Conservation (phyloP, 2,888 invertebrate species). For the Ganaspis brasiliensis region DNA sequence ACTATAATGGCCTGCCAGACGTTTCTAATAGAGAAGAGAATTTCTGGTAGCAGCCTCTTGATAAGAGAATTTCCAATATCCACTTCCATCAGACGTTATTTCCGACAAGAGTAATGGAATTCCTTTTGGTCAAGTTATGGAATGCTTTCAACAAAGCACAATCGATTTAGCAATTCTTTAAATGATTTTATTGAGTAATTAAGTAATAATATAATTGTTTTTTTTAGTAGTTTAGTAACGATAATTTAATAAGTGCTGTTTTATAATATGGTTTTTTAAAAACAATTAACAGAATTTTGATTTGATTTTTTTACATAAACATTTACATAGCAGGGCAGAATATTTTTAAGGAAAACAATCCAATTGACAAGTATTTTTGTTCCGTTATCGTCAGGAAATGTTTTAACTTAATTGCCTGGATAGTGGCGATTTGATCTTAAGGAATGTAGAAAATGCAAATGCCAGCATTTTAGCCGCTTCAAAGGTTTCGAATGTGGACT, state of each 20-base stretch:
- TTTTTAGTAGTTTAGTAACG: no score
- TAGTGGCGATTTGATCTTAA: not conserved
- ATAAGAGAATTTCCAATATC: constrained; percentile 28
- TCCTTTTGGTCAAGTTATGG: not conserved
- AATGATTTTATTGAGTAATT: not conserved
- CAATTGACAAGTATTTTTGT: not conserved
- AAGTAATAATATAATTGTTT: not conserved
- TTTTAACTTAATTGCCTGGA: not conserved
- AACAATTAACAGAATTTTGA: no score
- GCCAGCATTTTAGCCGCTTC: constrained; percentile 12
- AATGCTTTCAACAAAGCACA: not conserved
- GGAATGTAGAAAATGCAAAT: constrained; percentile 8
- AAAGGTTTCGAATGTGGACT: constrained; percentile 21
- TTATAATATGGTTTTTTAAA: no score
- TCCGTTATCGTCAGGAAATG: not conserved
- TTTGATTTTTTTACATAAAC: no score
- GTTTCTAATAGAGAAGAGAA: constrained; percentile 14
- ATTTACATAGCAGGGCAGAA: no score
- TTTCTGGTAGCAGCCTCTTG: not conserved
- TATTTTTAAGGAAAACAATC: no score
- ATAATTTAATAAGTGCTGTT: no score
- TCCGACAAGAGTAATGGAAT: not conserved
- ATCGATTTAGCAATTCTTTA: not conserved
- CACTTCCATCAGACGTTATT: not conserved
- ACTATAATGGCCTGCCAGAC: constrained; percentile 31